A percentile compares a stretch with the other conserved stretches of the same genome.
Conservation (phyloP, 2,113 vertebrate species). For the Varanus komodoensis region DNA sequence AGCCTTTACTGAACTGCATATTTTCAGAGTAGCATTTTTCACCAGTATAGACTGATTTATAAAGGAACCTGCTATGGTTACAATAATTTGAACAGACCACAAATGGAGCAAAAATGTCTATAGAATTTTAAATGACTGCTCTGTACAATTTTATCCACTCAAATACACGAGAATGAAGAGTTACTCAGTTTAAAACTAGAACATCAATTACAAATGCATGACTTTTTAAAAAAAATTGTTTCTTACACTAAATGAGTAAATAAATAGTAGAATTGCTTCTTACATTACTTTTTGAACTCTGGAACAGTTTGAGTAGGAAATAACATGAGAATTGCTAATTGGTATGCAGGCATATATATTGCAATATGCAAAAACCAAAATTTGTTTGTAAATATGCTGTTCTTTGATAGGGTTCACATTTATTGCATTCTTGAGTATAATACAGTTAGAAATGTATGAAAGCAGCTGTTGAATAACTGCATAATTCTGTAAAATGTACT, state of each 20-base stretch:
- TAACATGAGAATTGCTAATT: not conserved
- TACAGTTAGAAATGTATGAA: not conserved
- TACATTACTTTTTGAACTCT: not conserved
- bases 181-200: not conserved
- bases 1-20: constrained; percentile 62
- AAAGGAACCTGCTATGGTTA: not conserved
- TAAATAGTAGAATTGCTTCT: not conserved
- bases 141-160: not conserved
- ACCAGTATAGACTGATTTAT: not conserved
- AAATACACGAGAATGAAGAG: not conserved
- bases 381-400: not conserved
- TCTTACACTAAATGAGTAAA: not conserved
- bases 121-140: not conserved
- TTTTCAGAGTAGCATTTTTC: constrained; percentile 6
- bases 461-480: not conserved
- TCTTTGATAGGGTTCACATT: not conserved
- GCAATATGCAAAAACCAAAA: not conserved
- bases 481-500: not conserved
- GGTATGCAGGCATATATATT: not conserved
- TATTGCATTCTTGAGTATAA: not conserved
- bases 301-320: not conserved
- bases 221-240: not conserved
- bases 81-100: not conserved
- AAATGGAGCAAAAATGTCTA: not conserved
- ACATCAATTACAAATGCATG: not conserved